Conservation (phyloP, 2,113 vertebrate genomes). For the Ptyas mucosa region DNA sequence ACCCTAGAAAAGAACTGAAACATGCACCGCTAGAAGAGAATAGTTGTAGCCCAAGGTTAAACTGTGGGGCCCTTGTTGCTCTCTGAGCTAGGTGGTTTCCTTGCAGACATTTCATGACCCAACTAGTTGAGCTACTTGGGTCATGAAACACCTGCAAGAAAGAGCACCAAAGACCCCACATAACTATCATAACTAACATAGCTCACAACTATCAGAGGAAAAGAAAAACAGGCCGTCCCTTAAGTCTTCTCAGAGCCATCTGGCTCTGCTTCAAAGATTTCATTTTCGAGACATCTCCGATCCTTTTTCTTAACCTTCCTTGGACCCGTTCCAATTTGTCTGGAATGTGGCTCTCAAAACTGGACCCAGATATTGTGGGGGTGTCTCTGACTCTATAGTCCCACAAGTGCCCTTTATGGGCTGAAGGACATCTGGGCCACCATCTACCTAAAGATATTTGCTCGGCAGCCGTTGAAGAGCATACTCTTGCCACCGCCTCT, state of each 20-base stretch:
- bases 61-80: too few species aligned
- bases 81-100: not conserved
- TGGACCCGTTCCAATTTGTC: not conserved
- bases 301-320: not conserved
- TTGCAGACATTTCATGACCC: not conserved
- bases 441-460: not conserved
- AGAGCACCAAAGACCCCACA: not conserved
- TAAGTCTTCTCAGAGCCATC: not conserved
- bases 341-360: not conserved
- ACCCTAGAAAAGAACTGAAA: not conserved
- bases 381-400: not conserved
- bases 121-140: not conserved
- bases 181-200: too few species aligned
- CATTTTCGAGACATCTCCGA: not conserved
- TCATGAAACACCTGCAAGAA: not conserved
- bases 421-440: not conserved
- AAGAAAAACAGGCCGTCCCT: not conserved
- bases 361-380: not conserved
- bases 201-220: not conserved
- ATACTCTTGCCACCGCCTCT: not conserved
- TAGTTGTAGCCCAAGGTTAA: not conserved
- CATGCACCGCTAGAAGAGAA: not conserved
- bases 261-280: not conserved
- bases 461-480: not conserved
- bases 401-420: not conserved